Base-by-base conservation (phyloP, 2,888 invertebrate species). In the Sinodicranocentrus sp. region DNA sequence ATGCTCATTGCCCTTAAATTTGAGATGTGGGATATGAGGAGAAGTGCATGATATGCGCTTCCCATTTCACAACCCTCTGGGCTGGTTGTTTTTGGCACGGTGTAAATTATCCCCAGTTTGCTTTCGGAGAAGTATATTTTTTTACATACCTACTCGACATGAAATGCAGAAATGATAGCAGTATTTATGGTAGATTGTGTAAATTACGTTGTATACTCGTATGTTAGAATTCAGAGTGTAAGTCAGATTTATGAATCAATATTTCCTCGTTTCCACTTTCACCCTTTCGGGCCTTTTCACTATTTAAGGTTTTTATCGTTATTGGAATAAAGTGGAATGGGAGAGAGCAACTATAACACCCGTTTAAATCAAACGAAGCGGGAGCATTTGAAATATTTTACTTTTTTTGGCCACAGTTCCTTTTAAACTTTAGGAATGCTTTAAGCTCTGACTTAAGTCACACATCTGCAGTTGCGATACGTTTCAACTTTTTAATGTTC, bases 181-280 rank as follows among this genome's bases (percentile, higher is more conserved):
- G 21, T 67, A 76, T 67, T 67, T 67, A 67, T 39, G 67, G n/a
- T 23, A 71, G 17, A 1, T 65, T 17, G 5, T 26, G 28, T 43
- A n/a, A 33, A 48, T 21, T 65, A 52, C 39, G 43, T 44, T 52
- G 52, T 33, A 33, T 48, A 21, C 26, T 21, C 17, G 54, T 52
- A 17, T 39, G 67, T 28, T 26, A 75, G 67, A 70, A 39, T 44
- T 70, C 23, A 8, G 57, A 8, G 57, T 33, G 43, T 59, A 68
- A 78, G 77, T 52, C 79, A 63, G 79, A 79, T 79, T 79, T 79
- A 78, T 78, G 70, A 61, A 78, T 78, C 77, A 78, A 78, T 70
- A 78, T 57, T 61, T 59, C 23, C 52, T 63, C 10, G 25, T 61
- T 23, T 19, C 13, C 2, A 54, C 48, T 52, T 70, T 25, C 28